Evolutionary conservation across 1,140 invertebrate species (phyloP), one percentile per base, ranked within the genome.

Genomic region (Maniola jurtina): DNA sequence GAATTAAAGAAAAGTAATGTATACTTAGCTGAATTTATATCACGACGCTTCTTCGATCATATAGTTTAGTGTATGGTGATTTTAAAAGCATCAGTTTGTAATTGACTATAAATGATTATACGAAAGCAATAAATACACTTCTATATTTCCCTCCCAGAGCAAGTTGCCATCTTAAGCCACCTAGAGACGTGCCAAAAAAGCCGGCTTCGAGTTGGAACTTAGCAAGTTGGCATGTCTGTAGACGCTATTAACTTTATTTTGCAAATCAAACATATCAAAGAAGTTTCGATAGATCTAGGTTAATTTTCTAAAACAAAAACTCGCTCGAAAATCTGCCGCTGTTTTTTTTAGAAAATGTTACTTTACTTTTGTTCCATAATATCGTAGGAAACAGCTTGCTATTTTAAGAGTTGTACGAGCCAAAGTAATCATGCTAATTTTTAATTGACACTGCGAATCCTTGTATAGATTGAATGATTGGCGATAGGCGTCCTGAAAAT

Each of bases 341-440:
- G 69, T 67, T 67, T 66, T 56, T 66, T 66, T 66, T 13, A 45
- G 42, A 35, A 56, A 67, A 75, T 83, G 81, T 87, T 79, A 66
- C 85, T 87, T 86, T 82, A 84, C 86, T 89, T 89, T 89, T 86
- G 87, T 89, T 89, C 87, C 87, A 88, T 86, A 74, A 88, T 86
- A 74, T 66, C 56, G 62, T 57, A 64, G 25, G 38, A 15, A 48
- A 35, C 52, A 33, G 52, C 52, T 38, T 55, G 52, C 7, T 34
- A 34, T 6, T 34, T 9, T 33, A 34, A 14, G 33, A 55, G 16
- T 9, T 55, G 13, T 11, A n/a, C 2, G 9, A 34, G 52, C 9
- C 52, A 55, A 34, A 55, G 10, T n/a, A 16, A 5, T 16, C 48
- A 52, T 52, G 48, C 16, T 9, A 52, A 52, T 52, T 52, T 52